Evolutionary conservation across 2,888 invertebrate species (phyloP), one percentile per base, ranked within the genome.

Genomic region (Panopea generosa): DNA sequence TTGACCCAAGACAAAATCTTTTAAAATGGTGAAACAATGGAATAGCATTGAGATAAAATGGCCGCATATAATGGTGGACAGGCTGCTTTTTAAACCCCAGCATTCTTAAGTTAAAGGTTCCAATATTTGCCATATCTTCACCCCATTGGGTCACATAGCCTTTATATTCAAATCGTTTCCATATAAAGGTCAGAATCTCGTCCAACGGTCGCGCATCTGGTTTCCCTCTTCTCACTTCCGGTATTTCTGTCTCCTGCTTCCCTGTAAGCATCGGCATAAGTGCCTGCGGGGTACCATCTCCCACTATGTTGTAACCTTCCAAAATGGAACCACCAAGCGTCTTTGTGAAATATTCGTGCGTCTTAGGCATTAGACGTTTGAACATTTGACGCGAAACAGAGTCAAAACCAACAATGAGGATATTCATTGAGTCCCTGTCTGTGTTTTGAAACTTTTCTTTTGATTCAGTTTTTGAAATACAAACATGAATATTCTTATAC

Each of bases 81-180:
- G 98, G 98, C 84, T 95, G 95, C 2, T 94, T 92, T 40, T 94
- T 93, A 92, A 98, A 98, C 0, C 98, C 98, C 83, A 96, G 96
- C 90, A 98, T 94, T 9, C 98, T 94, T 92, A 97, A 97, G 1
- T 97, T 97, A 91, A 98, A 99, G 0, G 97, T 97, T 0, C 98
- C 98, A 26, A 96, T 95, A 87, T 94, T 93, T 0, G 97, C 96
- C 84, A 95, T 95, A 90, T 99, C 98, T 91, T 99, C 98, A 86
- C 96, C 96, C 91, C 96, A 98, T 0, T 96, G 96, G 1, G 97
- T 96, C 27, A 91, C 91, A 80, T 93, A 94, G 2, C 94, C 93
- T 6, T 84, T 83, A 4, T 90, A 83, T 62, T 95, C 95, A 83
- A 95, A 95, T 62, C 96, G 95, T 83, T 96, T 95, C 96, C 98